These are phyloP conservation scores for Sipha maydis DNA, from an alignment of 2,888 invertebrate genomes.

Conservation along the genomic window DNA sequence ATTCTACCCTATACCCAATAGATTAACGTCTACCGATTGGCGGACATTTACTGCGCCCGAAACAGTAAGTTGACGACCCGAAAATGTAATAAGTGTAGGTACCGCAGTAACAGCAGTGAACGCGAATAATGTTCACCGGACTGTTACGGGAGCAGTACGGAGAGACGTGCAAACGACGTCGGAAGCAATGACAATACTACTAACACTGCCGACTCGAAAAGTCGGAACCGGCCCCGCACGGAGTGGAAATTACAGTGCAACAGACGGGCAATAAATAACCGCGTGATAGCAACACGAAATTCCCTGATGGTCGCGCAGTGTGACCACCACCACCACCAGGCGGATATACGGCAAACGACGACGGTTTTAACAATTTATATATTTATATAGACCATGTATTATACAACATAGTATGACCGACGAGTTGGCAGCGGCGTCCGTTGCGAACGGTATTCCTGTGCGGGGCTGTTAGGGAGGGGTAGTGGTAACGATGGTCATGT, in stretches of 20 bases:
- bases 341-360: neutral
- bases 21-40: neutral
- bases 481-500: neutral
- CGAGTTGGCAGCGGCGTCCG: neutral
- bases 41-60: neutral
- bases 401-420: neutral
- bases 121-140: neutral
- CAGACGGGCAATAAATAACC: conserved; percentile 45
- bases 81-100: neutral
- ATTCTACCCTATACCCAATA: neutral
- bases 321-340: conserved; percentile 7
- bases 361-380: neutral
- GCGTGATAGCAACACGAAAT: conserved; percentile 43
- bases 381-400: too few species aligned
- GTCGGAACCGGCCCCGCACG: conserved; percentile 22
- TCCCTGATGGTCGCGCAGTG: conserved; percentile 29
- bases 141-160: neutral
- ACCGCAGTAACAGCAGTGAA: neutral
- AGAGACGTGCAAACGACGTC: neutral
- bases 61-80: neutral
- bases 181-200: conserved; percentile 8
- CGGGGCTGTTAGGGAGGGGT: neutral
- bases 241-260: conserved; percentile 56
- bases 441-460: neutral
- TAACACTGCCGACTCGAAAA: neutral